These are phyloP conservation scores for Hermatobates lingyangjiaoensis DNA, from an alignment of 1,140 invertebrate genomes.

Conservation along the genomic window DNA sequence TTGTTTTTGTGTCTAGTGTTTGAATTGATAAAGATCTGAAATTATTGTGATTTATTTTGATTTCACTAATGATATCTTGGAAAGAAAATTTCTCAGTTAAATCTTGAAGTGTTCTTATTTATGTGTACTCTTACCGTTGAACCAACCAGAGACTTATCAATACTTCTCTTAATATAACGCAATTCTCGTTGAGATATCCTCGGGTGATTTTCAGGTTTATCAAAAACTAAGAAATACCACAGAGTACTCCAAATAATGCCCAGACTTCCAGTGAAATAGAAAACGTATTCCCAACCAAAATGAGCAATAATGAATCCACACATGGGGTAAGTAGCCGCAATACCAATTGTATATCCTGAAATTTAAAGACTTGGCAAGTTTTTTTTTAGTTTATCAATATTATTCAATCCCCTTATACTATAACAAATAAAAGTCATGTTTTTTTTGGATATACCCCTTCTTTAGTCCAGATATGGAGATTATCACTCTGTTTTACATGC, in stretches of 20 bases:
- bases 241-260: conserved; percentile 45
- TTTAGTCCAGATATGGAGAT: not conserved
- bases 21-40: no score
- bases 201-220: conserved; percentile 50
- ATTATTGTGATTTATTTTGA: no score
- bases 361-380: conserved; percentile 1
- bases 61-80: no score
- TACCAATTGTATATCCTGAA: conserved; percentile 45
- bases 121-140: not conserved
- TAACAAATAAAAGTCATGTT: not conserved
- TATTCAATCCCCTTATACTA: not conserved
- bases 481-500: conserved; percentile 21
- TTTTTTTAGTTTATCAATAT: not conserved
- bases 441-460: not conserved
- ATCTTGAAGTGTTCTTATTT: no score
- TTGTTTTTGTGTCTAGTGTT: no score
- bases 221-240: conserved; percentile 52
- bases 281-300: conserved; percentile 42
- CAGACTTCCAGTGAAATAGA: conserved; percentile 46
- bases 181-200: conserved; percentile 47
- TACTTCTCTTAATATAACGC: conserved; percentile 37
- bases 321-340: conserved; percentile 46
- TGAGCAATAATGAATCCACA: conserved; percentile 47
- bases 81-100: no score
- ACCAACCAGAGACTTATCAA: not conserved